These are phyloP conservation scores for Lordiphosa clarofinis DNA, from an alignment of 1,140 invertebrate genomes.

Conservation along the genomic window DNA sequence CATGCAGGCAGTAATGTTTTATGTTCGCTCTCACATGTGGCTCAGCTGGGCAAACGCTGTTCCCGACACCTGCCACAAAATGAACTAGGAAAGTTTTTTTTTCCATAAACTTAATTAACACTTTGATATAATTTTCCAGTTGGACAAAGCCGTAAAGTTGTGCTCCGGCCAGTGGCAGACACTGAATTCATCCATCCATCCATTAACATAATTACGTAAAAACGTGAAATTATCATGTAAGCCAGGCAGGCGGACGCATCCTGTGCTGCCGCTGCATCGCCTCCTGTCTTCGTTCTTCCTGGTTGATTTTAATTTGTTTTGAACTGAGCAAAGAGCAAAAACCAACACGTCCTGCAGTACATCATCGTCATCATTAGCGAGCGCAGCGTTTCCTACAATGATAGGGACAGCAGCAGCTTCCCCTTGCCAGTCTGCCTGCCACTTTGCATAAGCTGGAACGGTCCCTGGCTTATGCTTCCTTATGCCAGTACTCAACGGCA, in stretches of 20 bases:
- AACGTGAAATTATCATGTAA: constrained; percentile 74
- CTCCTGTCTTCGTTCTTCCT: constrained; percentile 21
- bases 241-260: constrained; percentile 32
- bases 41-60: constrained; percentile 25
- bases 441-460: constrained; percentile 50
- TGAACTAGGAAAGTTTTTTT: neutral
- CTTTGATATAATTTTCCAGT: constrained; percentile 72
- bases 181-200: constrained; percentile 65
- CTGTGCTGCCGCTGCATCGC: constrained; percentile 17
- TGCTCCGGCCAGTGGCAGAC: constrained; percentile 6
- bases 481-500: constrained; percentile 74
- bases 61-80: constrained; percentile 25
- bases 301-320: constrained; percentile 76
- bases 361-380: constrained; percentile 75
- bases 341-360: constrained; percentile 72
- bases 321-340: constrained; percentile 66
- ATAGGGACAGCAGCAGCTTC: constrained; percentile 22
- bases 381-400: constrained; percentile 52
- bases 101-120: constrained; percentile 65
- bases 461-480: constrained; percentile 55
- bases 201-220: constrained; percentile 74
- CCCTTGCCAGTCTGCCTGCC: constrained; percentile 22
- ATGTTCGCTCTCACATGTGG: constrained; percentile 37
- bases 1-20: constrained; percentile 54
- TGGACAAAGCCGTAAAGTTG: constrained; percentile 51